Percentiles rank a stretch among this genome's conserved stretches.
These are phyloP conservation scores for Ciconia nigra DNA, from an alignment of 2,797 vertebrate species.

Conservation along the genomic window DNA sequence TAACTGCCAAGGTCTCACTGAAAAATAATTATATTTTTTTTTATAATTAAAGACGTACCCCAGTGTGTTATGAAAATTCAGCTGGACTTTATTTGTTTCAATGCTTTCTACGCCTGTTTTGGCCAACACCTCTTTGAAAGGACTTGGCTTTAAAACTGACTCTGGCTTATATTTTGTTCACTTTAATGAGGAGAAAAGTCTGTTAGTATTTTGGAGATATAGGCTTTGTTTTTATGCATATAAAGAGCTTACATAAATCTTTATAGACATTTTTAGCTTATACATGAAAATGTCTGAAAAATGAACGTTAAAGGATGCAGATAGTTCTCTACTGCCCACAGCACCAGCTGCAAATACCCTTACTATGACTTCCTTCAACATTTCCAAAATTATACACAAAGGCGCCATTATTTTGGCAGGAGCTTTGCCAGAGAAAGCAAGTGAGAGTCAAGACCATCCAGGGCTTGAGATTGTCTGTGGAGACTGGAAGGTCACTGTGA, in stretches of 20 bases:
- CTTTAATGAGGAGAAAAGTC: not conserved
- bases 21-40: too few relatives aligned
- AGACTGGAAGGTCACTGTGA: not conserved
- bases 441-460: not conserved
- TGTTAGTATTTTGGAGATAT: not conserved
- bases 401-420: not conserved
- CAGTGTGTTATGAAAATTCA: conserved; percentile 14
- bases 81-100: conserved; percentile 7
- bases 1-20: not conserved
- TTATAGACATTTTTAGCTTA: not conserved
- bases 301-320: not conserved
- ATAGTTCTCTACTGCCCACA: not conserved
- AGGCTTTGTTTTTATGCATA: not conserved
- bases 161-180: not conserved
- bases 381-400: not conserved
- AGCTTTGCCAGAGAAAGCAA: not conserved
- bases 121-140: not conserved
- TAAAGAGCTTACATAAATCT: not conserved
- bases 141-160: not conserved
- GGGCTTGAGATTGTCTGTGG: not conserved
- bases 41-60: not conserved
- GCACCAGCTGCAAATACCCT: not conserved
- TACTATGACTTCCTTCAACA: not conserved
- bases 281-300: not conserved
- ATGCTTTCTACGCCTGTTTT: conserved; percentile 13